Percentiles rank a stretch among this genome's conserved stretches.
Conservation (phyloP, 2,797 vertebrate genomes). For the Sciurus vulgaris region DNA sequence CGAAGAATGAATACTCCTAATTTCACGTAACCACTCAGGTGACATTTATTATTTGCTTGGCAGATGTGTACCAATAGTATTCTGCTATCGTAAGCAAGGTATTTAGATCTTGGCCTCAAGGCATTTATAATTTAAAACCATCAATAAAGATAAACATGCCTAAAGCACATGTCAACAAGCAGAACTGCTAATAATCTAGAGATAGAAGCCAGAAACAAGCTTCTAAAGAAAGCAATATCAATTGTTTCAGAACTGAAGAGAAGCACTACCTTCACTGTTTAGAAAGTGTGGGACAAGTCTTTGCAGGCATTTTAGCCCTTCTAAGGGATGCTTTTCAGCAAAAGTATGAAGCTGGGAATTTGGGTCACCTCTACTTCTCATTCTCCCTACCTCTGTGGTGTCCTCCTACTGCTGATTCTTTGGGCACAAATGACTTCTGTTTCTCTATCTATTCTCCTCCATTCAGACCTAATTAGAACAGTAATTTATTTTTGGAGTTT, state of each 20-base stretch:
- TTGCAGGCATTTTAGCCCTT: background rate
- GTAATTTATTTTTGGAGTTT: background rate
- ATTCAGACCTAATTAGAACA: conserved; percentile 27
- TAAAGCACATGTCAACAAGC: conserved; percentile 51
- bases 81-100: conserved; percentile 65
- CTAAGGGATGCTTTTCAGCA: background rate
- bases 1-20: conserved; percentile 36
- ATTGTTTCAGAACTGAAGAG: conserved; percentile 36
- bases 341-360: background rate
- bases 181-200: conserved; percentile 48
- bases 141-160: conserved; percentile 63
- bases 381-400: background rate
- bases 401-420: background rate
- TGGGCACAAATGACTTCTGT: background rate
- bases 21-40: background rate
- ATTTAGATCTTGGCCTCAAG: conserved; percentile 45
- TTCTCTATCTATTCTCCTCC: background rate
- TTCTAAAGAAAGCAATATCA: conserved; percentile 34
- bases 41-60: conserved; percentile 56
- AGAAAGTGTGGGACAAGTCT: background rate
- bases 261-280: background rate
- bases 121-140: conserved; percentile 74
- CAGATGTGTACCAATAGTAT: background rate
- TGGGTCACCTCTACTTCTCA: background rate
- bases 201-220: background rate